Evolutionary conservation across 2,888 invertebrate genomes (phyloP), one percentile per base, ranked within the genome.

Genomic region (Chrysolina haemoptera): DNA sequence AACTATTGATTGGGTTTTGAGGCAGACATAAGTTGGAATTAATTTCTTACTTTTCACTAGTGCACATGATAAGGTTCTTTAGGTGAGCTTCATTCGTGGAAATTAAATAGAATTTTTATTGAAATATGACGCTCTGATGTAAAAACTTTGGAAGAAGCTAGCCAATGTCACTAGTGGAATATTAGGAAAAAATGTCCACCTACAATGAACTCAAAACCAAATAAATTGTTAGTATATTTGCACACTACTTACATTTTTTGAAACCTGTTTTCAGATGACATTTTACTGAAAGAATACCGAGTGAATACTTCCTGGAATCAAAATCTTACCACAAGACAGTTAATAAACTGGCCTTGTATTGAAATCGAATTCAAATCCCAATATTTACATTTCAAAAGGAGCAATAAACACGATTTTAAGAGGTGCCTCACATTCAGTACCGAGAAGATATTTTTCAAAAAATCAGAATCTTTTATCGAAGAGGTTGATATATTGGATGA

Each of bases 291-390:
- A 20, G 76, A 78, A 66, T 76, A 78, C 35, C 66, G 53, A 22
- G 74, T 70, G 14, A 72, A 70, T 50, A 70, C 41, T 16, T 41
- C 65, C 11, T 74, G 75, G 69, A 64, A 43, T 12, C 46, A 68
- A 35, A 62, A 22, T 16, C 67, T 78, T 35, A 71, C 70, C 16
- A 63, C 66, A 63, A 72, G 64, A 62, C 78, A 78, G 43, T 53
- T 78, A n/a, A 69, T 75, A 35, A 78, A 76, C 50, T 78, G 78
- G 78, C 78, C 78, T 50, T 68, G 48, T 43, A 67, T 75, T 20
- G 78, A 76, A 62, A 62, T 76, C 10, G 76, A 78, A 66, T 78
- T 74, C 62, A 68, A 68, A 9, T 75, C 73, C 1, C 70, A 73
- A 20, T 64, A 78, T 66, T 70, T 78, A 20, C 71, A 75, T 66